These are phyloP conservation scores for Oncorhynchus tshawytscha DNA, from an alignment of 2,113 vertebrate genomes.

Conservation along the genomic window DNA sequence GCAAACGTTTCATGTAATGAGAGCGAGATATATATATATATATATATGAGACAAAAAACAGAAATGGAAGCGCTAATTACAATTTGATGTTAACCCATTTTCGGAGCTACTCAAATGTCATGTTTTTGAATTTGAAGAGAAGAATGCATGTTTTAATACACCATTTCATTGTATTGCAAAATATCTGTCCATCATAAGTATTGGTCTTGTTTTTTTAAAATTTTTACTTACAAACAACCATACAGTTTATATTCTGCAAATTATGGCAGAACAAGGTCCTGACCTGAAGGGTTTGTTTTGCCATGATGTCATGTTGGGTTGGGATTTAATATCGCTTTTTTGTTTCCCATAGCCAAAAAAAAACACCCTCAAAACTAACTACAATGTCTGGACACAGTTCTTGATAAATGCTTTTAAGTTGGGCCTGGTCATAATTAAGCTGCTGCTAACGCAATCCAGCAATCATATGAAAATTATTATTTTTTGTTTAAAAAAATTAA, in stretches of 20 bases:
- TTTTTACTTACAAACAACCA: not conserved
- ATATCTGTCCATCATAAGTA: not conserved
- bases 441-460: no score
- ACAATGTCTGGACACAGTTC: constrained; percentile 61
- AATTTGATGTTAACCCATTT: constrained; percentile 60
- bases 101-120: not conserved
- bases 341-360: not conserved
- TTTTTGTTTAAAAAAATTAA: not conserved
- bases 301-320: not conserved
- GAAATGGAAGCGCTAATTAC: not conserved
- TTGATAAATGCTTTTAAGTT: not conserved
- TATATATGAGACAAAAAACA: not conserved
- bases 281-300: constrained; percentile 68
- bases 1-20: no score
- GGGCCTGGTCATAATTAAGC: not conserved
- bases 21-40: no score
- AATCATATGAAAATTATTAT: no score
- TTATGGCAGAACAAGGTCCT: constrained; percentile 50
- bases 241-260: not conserved
- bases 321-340: constrained; percentile 1
- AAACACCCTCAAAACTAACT: constrained; percentile 13
- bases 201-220: not conserved
- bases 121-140: not conserved
- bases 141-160: not conserved
- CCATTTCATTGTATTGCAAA: not conserved